Percentiles rank a stretch among this genome's conserved stretches.
These are phyloP conservation scores for Montipora cactus DNA, from an alignment of 64 coral and sea anemone species.

Conservation along the genomic window DNA sequence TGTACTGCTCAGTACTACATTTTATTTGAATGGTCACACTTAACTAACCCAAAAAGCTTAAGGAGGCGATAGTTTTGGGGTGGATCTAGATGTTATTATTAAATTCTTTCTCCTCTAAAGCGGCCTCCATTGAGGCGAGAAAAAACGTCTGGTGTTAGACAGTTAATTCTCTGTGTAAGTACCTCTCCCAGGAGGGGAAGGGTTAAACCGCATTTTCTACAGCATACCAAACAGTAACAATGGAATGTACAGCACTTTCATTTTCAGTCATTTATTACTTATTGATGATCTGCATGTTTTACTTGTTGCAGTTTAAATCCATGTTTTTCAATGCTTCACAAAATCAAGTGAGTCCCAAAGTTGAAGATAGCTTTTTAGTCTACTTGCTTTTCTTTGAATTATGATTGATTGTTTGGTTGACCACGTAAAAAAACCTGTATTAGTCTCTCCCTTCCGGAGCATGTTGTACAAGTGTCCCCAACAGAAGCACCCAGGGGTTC, in stretches of 20 bases:
- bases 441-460: too few relatives aligned
- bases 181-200: too few relatives aligned
- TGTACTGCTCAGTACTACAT: background rate
- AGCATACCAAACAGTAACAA: background rate
- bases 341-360: background rate
- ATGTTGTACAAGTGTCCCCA: background rate
- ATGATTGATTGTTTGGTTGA: too few relatives aligned
- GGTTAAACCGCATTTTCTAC: background rate
- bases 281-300: background rate
- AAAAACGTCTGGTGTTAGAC: too few relatives aligned
- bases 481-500: background rate
- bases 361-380: background rate
- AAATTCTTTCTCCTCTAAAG: too few relatives aligned
- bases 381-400: background rate
- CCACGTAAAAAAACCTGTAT: too few relatives aligned
- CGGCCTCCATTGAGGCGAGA: too few relatives aligned
- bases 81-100: too few relatives aligned
- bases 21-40: too few relatives aligned
- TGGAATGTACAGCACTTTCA: background rate
- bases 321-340: constrained; percentile 87
- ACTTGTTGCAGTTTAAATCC: constrained; percentile 86
- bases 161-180: too few relatives aligned
- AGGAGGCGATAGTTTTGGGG: too few relatives aligned
- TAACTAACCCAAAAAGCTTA: too few relatives aligned
- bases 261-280: background rate